phyloP scores from a whole-genome alignment of 2,888 invertebrate species.

The Agriopis aurantiaria region DNA sequence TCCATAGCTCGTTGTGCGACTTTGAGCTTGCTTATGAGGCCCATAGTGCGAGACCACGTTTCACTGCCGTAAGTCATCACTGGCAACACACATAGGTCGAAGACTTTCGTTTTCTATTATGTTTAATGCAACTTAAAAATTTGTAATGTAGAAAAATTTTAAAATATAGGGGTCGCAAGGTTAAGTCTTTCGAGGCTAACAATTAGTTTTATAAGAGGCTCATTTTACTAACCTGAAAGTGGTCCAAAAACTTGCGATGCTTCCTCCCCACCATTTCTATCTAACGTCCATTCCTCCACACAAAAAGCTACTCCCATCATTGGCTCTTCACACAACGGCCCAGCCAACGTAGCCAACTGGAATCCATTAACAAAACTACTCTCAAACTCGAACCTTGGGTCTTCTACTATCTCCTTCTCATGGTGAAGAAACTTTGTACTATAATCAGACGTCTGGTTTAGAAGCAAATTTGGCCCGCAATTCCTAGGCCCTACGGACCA shows the following conservation, averaged over 20 bases:
- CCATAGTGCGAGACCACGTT: too few relatives aligned
- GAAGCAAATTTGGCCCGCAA: constrained; percentile 95
- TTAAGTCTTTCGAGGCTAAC: too few relatives aligned
- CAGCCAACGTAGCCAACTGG: constrained; percentile 94
- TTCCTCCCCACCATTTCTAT: constrained; percentile 73
- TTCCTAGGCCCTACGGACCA: constrained; percentile 97
- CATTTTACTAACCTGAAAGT: constrained; percentile 79
- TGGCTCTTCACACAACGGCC: constrained; percentile 98
- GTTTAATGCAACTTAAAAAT: too few relatives aligned
- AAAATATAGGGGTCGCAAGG: too few relatives aligned
- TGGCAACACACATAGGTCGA: too few relatives aligned
- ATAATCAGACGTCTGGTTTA: constrained; percentile 92
- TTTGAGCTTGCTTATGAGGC: too few relatives aligned
- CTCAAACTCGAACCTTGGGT: constrained; percentile 88
- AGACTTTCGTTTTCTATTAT: too few relatives aligned
- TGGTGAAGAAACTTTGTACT: constrained; percentile 74
- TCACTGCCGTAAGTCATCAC: too few relatives aligned
- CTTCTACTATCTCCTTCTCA: constrained; percentile 74
- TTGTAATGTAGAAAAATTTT: too few relatives aligned
- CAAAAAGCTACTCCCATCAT: constrained; percentile 98
- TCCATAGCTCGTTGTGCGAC: too few relatives aligned
- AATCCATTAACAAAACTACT: constrained; percentile 95
- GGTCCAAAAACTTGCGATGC: constrained; percentile 79
- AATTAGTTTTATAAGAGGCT: too few relatives aligned
- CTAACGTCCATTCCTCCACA: constrained; percentile 93